These are phyloP conservation scores for Frieseomelitta varia DNA, from an alignment of 1,140 invertebrate genomes.

Conservation along the genomic window DNA sequence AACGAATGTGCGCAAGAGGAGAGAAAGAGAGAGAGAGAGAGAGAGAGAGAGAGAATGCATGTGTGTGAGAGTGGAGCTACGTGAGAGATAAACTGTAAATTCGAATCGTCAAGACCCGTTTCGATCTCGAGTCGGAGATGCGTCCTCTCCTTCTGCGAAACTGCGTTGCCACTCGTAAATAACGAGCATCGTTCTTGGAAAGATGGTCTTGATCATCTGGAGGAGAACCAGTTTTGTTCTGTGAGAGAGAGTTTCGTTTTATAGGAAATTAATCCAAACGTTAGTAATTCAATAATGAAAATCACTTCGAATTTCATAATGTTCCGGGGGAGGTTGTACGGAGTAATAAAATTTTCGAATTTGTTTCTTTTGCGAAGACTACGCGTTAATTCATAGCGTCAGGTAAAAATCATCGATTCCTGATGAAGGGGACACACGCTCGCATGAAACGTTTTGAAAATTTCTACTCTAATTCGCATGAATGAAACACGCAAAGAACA, in stretches of 20 bases:
- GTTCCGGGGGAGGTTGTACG: too few relatives aligned
- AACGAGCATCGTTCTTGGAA: not conserved
- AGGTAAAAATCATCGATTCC: not conserved
- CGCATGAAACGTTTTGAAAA: too few relatives aligned
- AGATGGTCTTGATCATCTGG: not conserved
- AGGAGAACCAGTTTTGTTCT: not conserved
- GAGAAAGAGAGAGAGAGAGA: not conserved
- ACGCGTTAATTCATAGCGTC: too few relatives aligned
- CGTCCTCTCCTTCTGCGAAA: not conserved
- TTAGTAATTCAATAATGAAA: too few relatives aligned
- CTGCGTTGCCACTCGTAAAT: constrained; percentile 12
- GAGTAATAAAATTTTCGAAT: too few relatives aligned
- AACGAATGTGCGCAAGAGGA: constrained; percentile 29
- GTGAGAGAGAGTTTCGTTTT: not conserved
- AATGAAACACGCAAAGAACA: not conserved
- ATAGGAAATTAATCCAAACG: not conserved
- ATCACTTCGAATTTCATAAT: not conserved
- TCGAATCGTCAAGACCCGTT: not conserved
- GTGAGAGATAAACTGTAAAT: constrained; percentile 26
- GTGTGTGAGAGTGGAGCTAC: not conserved
- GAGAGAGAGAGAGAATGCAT: not conserved
- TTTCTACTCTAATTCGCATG: not conserved
- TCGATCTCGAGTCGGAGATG: constrained; percentile 9
- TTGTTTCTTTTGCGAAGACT: too few relatives aligned
- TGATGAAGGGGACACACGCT: not conserved